Base-by-base conservation (phyloP, 1,140 invertebrate species). In the Heliconius hewitsoni region DNA sequence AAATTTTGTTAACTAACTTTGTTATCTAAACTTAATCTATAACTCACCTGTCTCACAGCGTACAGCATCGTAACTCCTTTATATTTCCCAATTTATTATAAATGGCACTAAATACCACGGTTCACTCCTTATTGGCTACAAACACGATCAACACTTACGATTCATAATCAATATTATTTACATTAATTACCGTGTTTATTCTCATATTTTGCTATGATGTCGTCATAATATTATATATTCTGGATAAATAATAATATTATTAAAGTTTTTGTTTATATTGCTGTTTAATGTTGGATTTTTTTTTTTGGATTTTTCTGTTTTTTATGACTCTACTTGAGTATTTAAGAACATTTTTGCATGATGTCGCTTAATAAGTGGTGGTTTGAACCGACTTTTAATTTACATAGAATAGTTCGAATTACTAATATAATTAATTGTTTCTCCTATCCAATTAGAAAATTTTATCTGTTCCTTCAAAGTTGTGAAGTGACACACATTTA, bases 1-100 rank as follows among this genome's bases (percentile, higher is more conserved):
- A 6, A 37, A 6, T 6, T 37, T 46, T 46, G 16, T 46, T 46
- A 46, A 23, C 23, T 23, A 23, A 23, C 16, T 55, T 19, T n/a
- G 19, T n/a, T 19, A n/a, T 19, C 5, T 55, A 55, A 19, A 55
- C 52, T 55, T 55, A 55, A 2, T 19, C 52, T 55, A 55, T 8
- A n/a, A 84, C 92, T 94, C 77, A 94, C 93, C 92, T 94, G 93
- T 89, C 93, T 89, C 39, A 94, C 92, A 74, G 93, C 93, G 80
- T 94, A 94, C 87, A 94, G 86, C 93, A 94, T 94, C 78, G 34
- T 82, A 37, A 70, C 42, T 71, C 82, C 78, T 79, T 46, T 50
- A 70, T 76, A 19, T n/a, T 83, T 82, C 76, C 82, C 75, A 73
- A 72, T 60, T 79, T 52, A 78, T 74, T 78, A 57, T 70, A 16